Evolutionary conservation across 2,888 invertebrate genomes (phyloP).

Genomic region (Tineola bisselliella): DNA sequence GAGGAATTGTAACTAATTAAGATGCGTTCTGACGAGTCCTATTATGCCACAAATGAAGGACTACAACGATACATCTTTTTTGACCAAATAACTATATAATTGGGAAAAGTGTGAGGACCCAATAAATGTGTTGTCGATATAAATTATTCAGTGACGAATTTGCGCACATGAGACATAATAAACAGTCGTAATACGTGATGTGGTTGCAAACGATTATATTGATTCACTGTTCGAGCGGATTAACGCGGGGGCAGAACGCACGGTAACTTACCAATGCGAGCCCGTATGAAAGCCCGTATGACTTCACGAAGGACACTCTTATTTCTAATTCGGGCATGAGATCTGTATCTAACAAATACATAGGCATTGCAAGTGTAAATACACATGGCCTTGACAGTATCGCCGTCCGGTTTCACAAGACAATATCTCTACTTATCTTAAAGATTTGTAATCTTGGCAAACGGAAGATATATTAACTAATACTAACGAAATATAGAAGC

Average conservation of each 20-base stretch:
- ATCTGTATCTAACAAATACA: conserved; percentile 45
- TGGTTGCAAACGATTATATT: background rate
- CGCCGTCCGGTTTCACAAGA: conserved; percentile 38
- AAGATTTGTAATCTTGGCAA: conserved; percentile 7
- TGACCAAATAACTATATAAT: background rate
- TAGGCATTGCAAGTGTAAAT: conserved; percentile 42
- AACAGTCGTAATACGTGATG: conserved; percentile 10
- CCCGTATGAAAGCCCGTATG: background rate
- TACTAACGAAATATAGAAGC: conserved; percentile 19
- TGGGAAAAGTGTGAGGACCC: no score
- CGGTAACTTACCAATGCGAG: background rate
- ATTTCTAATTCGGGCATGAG: conserved; percentile 24
- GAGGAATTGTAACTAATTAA: conserved; percentile 35
- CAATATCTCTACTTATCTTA: conserved; percentile 27
- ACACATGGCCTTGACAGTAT: conserved; percentile 48
- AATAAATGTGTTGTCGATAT: background rate
- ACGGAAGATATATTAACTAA: background rate
- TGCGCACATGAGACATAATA: conserved; percentile 15
- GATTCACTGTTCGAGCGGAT: conserved; percentile 2
- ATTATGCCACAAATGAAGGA: conserved; percentile 20
- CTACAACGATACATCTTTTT: background rate
- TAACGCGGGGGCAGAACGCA: background rate
- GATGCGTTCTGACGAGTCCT: conserved; percentile 40
- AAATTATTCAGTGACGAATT: background rate
- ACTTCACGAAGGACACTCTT: background rate